Percentiles rank a stretch among this genome's conserved stretches.
Conservation (phyloP, 2,888 invertebrate species). For the Lithodes maja region DNA sequence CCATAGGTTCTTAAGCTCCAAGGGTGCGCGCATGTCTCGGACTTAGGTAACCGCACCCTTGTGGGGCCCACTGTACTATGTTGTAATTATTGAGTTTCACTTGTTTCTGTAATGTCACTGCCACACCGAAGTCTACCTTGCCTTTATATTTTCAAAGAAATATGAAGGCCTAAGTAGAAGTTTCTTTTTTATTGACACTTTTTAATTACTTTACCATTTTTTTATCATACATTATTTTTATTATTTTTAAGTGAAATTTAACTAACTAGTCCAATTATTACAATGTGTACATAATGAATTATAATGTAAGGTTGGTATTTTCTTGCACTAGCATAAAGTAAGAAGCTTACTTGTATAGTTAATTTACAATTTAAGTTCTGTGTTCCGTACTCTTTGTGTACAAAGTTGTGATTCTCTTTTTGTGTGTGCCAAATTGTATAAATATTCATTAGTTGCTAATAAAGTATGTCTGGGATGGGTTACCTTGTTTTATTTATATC, state of each 20-base stretch:
- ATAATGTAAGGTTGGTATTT: background rate
- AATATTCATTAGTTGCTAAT: background rate
- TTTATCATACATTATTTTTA: background rate
- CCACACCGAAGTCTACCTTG: slow-evolving; percentile 6
- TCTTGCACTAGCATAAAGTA: background rate
- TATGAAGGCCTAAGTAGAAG: background rate
- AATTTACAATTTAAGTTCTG: background rate
- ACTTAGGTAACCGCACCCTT: no score
- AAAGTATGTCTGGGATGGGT: slow-evolving; percentile 3
- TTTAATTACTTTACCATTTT: background rate
- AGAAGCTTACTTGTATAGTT: background rate
- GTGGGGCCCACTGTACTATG: no score
- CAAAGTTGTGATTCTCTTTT: slow-evolving; percentile 8
- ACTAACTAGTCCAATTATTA: background rate
- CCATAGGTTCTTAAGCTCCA: no score
- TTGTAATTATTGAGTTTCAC: background rate
- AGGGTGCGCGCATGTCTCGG: no score
- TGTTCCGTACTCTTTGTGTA: background rate
- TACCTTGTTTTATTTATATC: background rate
- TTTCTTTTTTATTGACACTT: background rate
- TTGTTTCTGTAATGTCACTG: slow-evolving; percentile 16
- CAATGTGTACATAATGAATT: background rate
- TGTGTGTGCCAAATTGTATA: slow-evolving; percentile 17
- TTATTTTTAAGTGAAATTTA: background rate
- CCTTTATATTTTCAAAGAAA: background rate